phyloP scores from a whole-genome alignment of 2,113 vertebrate species.

The Hemichromis elongatus region DNA sequence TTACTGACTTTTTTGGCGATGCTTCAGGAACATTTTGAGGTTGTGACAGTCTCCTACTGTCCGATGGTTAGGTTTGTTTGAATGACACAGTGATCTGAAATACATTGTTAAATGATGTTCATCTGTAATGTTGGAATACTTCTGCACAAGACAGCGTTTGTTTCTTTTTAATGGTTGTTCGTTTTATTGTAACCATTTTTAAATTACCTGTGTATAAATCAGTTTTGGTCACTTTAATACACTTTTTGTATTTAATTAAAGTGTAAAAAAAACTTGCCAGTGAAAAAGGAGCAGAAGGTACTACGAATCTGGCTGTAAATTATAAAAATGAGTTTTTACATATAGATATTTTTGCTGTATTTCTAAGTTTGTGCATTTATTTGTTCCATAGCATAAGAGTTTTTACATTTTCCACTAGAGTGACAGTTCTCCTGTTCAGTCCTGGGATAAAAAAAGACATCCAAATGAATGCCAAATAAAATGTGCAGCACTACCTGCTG shows the following conservation, averaged over 20 bases:
- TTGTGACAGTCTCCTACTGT: neutral
- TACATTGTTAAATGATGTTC: neutral
- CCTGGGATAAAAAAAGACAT: neutral
- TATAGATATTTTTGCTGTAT: fast-evolving
- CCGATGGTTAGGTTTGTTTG: neutral
- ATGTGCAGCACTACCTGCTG: neutral
- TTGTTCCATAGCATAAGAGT: neutral
- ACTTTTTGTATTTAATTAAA: no score
- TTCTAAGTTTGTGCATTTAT: neutral
- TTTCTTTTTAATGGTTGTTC: neutral
- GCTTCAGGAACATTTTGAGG: neutral
- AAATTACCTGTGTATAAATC: neutral
- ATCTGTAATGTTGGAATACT: neutral
- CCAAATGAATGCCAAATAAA: neutral
- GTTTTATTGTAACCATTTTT: neutral
- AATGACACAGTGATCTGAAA: neutral
- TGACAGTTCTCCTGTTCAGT: neutral
- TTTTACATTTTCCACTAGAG: neutral
- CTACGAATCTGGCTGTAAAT: neutral
- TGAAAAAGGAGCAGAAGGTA: neutral
- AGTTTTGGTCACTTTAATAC: neutral
- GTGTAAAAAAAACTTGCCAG: neutral
- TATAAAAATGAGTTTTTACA: neutral
- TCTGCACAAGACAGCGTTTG: neutral
- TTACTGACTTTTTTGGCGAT: neutral